Conservation (phyloP, 2,888 invertebrate species). For the Trileptium ribeirensis region DNA sequence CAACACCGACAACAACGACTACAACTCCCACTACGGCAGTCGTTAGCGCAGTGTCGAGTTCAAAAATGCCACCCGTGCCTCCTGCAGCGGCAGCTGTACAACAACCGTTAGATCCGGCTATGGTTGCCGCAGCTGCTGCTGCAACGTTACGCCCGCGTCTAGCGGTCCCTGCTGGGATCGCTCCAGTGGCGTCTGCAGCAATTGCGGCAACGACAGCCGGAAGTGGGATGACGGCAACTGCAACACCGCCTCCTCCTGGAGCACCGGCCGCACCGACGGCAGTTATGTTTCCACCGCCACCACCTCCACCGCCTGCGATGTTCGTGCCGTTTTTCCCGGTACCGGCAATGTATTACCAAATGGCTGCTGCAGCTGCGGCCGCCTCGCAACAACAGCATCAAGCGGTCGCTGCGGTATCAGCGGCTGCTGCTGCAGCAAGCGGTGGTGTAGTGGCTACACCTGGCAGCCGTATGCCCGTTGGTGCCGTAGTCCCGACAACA, state of each 20-base stretch:
- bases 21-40: not conserved
- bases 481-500: too few relatives aligned
- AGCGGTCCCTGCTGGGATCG: conserved; percentile 1
- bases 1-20: not conserved
- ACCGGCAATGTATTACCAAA: not conserved
- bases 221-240: too few relatives aligned
- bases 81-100: too few relatives aligned
- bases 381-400: not conserved
- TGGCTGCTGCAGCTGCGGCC: conserved; percentile 8
- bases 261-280: not conserved
- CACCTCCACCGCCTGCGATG: too few relatives aligned
- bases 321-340: too few relatives aligned
- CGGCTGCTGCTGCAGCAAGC: conserved; percentile 8
- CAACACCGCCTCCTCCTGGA: not conserved
- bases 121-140: conserved; percentile 17
- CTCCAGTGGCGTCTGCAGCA: conserved; percentile 4
- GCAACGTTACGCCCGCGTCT: not conserved
- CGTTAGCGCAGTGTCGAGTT: too few relatives aligned
- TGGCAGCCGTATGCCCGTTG: too few relatives aligned
- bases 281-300: not conserved
- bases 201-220: too few relatives aligned
- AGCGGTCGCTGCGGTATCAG: conserved; percentile 13
- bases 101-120: conserved; percentile 37
- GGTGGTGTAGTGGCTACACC: not conserved
- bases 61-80: too few relatives aligned